Base-by-base conservation (phyloP, 2,888 invertebrate species). In the Eumacrocentrus americanus region DNA sequence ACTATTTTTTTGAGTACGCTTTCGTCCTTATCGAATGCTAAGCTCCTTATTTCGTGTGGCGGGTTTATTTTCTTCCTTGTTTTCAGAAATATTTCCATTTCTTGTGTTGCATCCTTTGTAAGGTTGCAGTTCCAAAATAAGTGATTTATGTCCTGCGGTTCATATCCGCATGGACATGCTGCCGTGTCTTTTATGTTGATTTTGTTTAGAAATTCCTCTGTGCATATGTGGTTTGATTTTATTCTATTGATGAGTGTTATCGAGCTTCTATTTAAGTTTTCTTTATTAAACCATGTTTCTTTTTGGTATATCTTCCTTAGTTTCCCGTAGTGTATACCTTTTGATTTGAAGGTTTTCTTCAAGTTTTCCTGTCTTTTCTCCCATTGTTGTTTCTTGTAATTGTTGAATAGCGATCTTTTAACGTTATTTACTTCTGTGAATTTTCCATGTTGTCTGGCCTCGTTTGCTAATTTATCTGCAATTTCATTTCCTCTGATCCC, bases 241-340 rank as follows among this genome's bases (percentile, higher is more conserved):
- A 18, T 44, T 18, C 44, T 44, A 12, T 51, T 51, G 35, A 51
- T 37, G 2, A 51, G 18, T 34, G 37, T 37, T 0, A 51, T 51
- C 1, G 5, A 3, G 1, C 6, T 16, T 37, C 51, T 35, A 3
- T 20, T 20, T 2, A 37, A 22, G 6, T 14, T 51, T 14, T 16
- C 2, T 1, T 16, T 37, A 3, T 0, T 1, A n/a, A 51, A 51
- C 51, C 51, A 51, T 5, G 51, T 16, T 2, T 37, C 3, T 3
- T 14, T 1, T 35, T 6, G 34, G 3, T 35, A 20, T 9, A 35
- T 18, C 6, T 35, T 11, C n/a, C 23, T n/a, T 5, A 47, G n/a
- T 4, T 20, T 5, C n/a, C 44, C 20, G 20, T 44, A n/a, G n/a
- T 14, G 0, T 3, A 20, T 20, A 3, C n/a, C 44, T 44, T 44